Percentiles rank a stretch among this genome's conserved stretches.
Conservation (phyloP, 2,113 vertebrate species). For the Chrysochloris asiatica region DNA sequence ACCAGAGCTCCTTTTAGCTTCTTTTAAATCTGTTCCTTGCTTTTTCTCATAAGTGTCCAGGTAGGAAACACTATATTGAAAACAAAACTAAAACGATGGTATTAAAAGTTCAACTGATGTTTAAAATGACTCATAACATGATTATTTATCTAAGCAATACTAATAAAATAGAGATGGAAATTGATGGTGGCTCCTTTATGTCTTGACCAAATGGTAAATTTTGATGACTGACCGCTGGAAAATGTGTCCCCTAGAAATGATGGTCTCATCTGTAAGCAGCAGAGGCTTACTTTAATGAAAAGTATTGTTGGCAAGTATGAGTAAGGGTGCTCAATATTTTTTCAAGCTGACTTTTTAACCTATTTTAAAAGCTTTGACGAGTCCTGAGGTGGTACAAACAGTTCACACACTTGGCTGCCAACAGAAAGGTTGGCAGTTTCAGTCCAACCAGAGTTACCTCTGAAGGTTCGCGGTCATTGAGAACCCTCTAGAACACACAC, state of each 20-base stretch:
- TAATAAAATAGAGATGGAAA: slow-evolving; percentile 17
- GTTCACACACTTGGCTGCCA: background rate
- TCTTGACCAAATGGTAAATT: background rate
- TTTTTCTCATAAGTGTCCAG: slow-evolving; percentile 5
- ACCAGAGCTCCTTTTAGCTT: no score
- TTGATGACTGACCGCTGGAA: background rate
- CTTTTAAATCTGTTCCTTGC: background rate
- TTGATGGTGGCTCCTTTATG: background rate
- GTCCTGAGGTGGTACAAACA: background rate
- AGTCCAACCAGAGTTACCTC: background rate
- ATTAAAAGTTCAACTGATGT: background rate
- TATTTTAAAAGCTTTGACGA: background rate
- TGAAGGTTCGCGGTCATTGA: background rate
- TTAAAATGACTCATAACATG: slow-evolving; percentile 12
- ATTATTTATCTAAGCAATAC: background rate
- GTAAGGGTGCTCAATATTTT: background rate
- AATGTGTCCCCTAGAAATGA: background rate
- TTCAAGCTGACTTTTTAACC: background rate
- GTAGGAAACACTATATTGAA: background rate
- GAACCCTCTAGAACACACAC: background rate
- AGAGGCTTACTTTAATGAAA: background rate
- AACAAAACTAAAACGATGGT: background rate
- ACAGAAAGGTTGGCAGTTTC: background rate
- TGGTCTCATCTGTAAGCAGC: background rate
- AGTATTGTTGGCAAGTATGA: background rate